A percentile compares a stretch with the other conserved stretches of the same genome.
phyloP scores from a whole-genome alignment of 2,113 vertebrate species.

The Micromys minutus region DNA sequence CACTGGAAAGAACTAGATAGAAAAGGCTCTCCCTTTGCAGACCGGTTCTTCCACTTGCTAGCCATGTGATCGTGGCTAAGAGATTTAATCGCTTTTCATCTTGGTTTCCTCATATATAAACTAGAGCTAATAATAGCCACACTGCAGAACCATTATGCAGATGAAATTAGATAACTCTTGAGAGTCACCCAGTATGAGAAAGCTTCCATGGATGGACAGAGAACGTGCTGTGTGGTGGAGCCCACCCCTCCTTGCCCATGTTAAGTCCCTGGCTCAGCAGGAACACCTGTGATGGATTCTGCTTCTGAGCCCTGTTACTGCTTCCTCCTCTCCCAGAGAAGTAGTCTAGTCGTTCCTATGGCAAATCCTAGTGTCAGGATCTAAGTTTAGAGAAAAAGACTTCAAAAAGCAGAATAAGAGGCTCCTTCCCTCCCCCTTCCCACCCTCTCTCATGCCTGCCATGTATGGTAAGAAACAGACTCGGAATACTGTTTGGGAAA shows the following conservation, averaged over 20 bases:
- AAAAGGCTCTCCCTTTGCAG: not conserved
- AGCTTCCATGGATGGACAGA: not conserved
- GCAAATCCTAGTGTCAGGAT: not conserved
- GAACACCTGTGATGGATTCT: not conserved
- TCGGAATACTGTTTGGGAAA: not conserved
- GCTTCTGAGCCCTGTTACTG: not conserved
- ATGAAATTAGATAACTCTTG: not conserved
- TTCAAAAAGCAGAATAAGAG: not conserved
- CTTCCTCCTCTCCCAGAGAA: not conserved
- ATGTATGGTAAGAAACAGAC: not conserved
- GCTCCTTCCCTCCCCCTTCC: not conserved
- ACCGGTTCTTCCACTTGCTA: slow-evolving; percentile 21
- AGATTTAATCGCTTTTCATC: slow-evolving; percentile 22
- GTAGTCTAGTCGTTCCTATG: not conserved
- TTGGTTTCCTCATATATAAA: slow-evolving; percentile 18
- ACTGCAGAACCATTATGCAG: not conserved
- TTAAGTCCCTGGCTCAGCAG: not conserved
- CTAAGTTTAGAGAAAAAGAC: not conserved
- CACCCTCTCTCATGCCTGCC: no score
- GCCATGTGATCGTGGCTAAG: not conserved
- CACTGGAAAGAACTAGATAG: not conserved
- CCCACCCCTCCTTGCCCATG: no score
- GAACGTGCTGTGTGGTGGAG: not conserved
- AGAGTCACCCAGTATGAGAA: not conserved
- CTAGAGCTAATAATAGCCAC: not conserved